These are phyloP conservation scores for Cheilosia pagana DNA, from an alignment of 2,888 invertebrate species.

Conservation along the genomic window DNA sequence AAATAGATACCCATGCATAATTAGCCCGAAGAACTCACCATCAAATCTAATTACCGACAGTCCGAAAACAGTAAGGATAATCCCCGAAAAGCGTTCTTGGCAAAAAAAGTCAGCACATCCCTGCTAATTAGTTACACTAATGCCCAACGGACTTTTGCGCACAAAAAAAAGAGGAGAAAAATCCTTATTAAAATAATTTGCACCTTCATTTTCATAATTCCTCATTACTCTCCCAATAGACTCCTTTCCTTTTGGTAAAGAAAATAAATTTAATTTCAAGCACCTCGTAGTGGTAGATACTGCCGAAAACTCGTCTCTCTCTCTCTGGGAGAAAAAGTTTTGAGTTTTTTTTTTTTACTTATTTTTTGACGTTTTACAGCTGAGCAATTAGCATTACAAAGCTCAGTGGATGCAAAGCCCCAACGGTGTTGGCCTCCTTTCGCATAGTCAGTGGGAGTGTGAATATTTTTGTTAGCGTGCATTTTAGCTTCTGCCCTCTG, in stretches of 20 bases:
- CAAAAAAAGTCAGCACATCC: background rate
- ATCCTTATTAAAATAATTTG: constrained; percentile 40
- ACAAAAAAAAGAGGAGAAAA: constrained; percentile 14
- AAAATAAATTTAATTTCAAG: constrained; percentile 48
- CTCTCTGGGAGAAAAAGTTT: constrained; percentile 24
- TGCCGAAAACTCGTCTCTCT: constrained; percentile 11
- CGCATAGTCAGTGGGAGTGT: background rate
- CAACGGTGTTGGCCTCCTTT: background rate
- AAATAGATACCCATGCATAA: constrained; percentile 1
- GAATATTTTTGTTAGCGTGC: background rate
- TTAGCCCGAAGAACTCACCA: constrained; percentile 14
- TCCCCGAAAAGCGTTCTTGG: background rate
- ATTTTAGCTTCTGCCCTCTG: background rate
- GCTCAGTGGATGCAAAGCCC: constrained; percentile 49
- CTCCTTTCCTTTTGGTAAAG: constrained; percentile 27
- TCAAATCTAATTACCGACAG: constrained; percentile 28
- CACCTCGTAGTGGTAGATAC: background rate
- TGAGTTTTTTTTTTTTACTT: constrained; percentile 36
- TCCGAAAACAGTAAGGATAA: constrained; percentile 31
- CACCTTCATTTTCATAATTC: constrained; percentile 67
- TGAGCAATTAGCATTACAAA: constrained; percentile 66
- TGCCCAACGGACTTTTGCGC: constrained; percentile 23
- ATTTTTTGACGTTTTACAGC: constrained; percentile 54
- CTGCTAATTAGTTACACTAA: constrained; percentile 21
- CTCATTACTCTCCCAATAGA: constrained; percentile 41